Base-by-base conservation (phyloP, 1,140 invertebrate genomes). In the Chlorops oryzae region DNA sequence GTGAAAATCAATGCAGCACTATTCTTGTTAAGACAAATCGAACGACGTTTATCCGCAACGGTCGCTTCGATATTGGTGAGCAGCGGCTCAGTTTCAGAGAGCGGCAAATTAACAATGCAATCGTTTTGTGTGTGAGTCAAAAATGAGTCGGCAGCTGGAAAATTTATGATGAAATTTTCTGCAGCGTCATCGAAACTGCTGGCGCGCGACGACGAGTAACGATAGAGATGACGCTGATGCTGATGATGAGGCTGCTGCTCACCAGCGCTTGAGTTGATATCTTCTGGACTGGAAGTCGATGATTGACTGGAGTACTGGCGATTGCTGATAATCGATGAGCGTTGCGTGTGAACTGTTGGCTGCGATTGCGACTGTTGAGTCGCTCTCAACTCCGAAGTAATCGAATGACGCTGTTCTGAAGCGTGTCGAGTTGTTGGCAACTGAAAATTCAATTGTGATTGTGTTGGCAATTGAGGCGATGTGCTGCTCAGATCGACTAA, bases 1-100 rank as follows among this genome's bases (percentile, higher is more conserved):
- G 68, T 71, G 17, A 71, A 71, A 13, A 71, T 71, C 9, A 71
- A 51, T 37, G 68, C 70, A 27, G 63, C 65, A 43, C 68, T 68
- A 24, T 70, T 71, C 51, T 71, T 71, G 20, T 50, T 63, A 20
- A 71, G 51, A 27, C 59, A 52, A 47, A 71, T 70, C 17, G 63
- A 61, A 20, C 65, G 63, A 48, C 64, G 61, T 17, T 60, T 69
- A 38, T 70, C 67, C 37, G 58, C 56, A 38, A 70, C 62, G 3
- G 61, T 63, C 10, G 61, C 58, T 49, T 70, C 67, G 27, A 64
- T 67, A 44, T 68, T 62, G 21, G 64, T 70, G 35, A 70, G 51
- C 35, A 70, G 52, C 22, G 67, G 67, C 52, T 68, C 67, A 15
- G 67, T 70, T 47, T 70, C 67, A 10, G 67, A 70, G 15, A 70